A percentile compares a stretch with the other conserved stretches of the same genome.
These are phyloP conservation scores for Rana temporaria DNA, from an alignment of 2,113 vertebrate species.

Conservation along the genomic window DNA sequence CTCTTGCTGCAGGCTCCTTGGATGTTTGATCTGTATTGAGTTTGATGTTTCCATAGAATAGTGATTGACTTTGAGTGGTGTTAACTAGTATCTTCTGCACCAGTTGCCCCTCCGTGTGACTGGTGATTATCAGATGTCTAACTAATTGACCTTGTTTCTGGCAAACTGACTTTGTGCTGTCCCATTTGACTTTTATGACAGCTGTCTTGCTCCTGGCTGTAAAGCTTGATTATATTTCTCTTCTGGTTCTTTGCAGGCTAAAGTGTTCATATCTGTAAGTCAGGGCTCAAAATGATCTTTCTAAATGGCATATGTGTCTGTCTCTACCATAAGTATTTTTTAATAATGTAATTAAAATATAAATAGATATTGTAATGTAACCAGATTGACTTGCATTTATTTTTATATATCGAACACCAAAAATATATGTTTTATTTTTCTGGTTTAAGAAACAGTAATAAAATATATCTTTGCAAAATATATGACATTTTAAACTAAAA, in stretches of 20 bases:
- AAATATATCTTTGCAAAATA: too few relatives aligned
- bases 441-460: too few relatives aligned
- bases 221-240: conserved; percentile 52
- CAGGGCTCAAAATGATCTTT: conserved; percentile 23
- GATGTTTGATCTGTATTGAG: conserved; percentile 57
- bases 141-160: conserved; percentile 58
- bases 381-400: too few relatives aligned
- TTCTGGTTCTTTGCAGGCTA: conserved; percentile 36
- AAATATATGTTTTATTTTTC: too few relatives aligned
- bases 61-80: conserved; percentile 58
- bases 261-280: conserved; percentile 32
- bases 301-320: conserved; percentile 14
- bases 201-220: conserved; percentile 55
- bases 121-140: conserved; percentile 55
- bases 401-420: too few relatives aligned
- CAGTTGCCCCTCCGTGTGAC: conserved; percentile 44
- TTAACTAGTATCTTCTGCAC: conserved; percentile 56
- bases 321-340: not conserved
- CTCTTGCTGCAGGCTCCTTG: conserved; percentile 51
- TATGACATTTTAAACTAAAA: too few relatives aligned
- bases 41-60: conserved; percentile 54
- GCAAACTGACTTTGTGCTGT: conserved; percentile 54
- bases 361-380: too few relatives aligned
- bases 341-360: too few relatives aligned
- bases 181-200: conserved; percentile 56